These are phyloP conservation scores for Argentina silus DNA, from an alignment of 2,797 vertebrate species.

Conservation along the genomic window DNA sequence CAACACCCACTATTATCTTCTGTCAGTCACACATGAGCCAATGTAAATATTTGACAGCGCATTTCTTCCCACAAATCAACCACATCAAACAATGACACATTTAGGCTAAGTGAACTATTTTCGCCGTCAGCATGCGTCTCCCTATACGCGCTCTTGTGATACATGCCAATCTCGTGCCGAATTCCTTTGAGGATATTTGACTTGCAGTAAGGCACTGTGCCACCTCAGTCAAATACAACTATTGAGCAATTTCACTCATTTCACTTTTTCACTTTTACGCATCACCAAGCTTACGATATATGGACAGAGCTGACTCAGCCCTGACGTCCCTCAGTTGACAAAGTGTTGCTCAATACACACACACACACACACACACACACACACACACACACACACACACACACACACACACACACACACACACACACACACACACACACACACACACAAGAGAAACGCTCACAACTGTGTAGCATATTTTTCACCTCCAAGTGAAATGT, in stretches of 20 bases:
- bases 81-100: background rate
- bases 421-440: background rate
- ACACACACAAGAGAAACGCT: conserved; percentile 24
- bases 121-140: background rate
- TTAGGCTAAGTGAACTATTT: background rate
- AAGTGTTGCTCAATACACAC: background rate
- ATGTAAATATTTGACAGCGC: too few species aligned
- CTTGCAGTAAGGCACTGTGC: background rate
- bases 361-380: background rate
- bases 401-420: background rate
- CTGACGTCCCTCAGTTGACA: too few species aligned
- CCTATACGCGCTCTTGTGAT: background rate
- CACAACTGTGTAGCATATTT: conserved; percentile 67
- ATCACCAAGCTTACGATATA: background rate
- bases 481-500: conserved; percentile 69
- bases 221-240: background rate
- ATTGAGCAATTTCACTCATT: background rate
- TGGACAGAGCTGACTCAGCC: too few species aligned
- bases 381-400: background rate
- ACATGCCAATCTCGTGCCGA: background rate
- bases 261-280: background rate
- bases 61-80: background rate
- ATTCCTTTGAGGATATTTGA: background rate
- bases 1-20: too few species aligned
- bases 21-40: too few species aligned